These are phyloP conservation scores for Shinisaurus crocodilurus DNA, from an alignment of 2,113 vertebrate genomes.

Conservation along the genomic window DNA sequence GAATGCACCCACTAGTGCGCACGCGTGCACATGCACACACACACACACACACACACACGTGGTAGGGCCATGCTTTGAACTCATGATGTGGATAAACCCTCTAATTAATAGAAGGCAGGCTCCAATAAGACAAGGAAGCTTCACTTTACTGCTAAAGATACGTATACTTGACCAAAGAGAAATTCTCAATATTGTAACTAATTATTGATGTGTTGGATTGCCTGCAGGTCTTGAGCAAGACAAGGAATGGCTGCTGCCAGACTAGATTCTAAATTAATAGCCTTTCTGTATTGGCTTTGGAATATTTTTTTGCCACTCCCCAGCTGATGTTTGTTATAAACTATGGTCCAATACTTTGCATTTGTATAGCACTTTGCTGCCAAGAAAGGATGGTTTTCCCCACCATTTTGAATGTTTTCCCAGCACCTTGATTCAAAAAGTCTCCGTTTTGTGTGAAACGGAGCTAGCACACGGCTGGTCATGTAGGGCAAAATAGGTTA, in stretches of 20 bases:
- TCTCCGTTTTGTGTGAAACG: not conserved
- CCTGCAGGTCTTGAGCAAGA: no score
- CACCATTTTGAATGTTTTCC: no score
- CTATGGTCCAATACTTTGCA: not conserved
- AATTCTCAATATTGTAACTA: not conserved
- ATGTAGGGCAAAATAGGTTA: no score
- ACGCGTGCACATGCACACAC: no score
- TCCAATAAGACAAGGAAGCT: not conserved
- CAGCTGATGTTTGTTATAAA: not conserved
- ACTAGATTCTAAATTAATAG: not conserved
- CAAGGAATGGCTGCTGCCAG: not conserved
- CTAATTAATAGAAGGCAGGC: not conserved
- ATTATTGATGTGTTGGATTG: not conserved
- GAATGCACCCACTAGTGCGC: not conserved
- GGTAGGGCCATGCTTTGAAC: not conserved
- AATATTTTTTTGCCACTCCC: not conserved
- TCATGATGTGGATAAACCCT: not conserved
- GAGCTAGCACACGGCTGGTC: no score
- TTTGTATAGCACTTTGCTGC: not conserved
- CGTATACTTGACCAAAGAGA: not conserved
- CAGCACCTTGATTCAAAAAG: not conserved
- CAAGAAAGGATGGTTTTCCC: not conserved
- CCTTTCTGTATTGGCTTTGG: not conserved
- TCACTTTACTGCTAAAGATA: not conserved
- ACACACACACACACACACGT: not conserved